Conservation (phyloP, 2,113 vertebrate genomes). For the Choloepus hoffmanni region DNA sequence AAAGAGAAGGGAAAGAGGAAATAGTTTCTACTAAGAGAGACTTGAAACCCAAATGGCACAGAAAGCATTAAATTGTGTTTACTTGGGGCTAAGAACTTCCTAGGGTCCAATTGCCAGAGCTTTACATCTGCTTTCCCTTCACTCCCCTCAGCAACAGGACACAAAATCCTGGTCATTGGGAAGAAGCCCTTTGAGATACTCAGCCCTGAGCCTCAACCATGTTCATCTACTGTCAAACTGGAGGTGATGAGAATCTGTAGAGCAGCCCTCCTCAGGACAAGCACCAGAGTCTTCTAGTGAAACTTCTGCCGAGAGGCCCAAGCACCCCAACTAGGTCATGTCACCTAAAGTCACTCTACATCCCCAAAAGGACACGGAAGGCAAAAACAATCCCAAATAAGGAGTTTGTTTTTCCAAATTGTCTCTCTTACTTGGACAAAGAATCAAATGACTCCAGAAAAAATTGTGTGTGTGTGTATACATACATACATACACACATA, state of each 20-base stretch:
- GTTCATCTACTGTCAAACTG: rapidly evolving
- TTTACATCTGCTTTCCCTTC: neutral
- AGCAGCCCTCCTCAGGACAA: neutral
- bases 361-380: neutral
- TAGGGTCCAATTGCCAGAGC: neutral
- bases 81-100: neutral
- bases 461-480: neutral
- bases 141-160: neutral
- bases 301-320: neutral
- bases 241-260: neutral
- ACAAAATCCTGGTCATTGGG: neutral
- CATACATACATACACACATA: no score
- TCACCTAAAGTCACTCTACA: neutral
- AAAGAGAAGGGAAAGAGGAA: neutral
- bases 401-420: neutral
- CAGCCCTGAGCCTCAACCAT: no score
- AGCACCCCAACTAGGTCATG: neutral
- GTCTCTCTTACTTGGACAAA: neutral
- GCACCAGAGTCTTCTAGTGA: neutral
- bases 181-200: neutral
- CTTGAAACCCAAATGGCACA: neutral
- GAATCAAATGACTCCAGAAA: neutral
- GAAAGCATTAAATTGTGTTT: neutral
- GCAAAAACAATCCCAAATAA: neutral
- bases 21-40: neutral